Percentiles rank a stretch among this genome's conserved stretches.
These are phyloP conservation scores for Orbicella faveolata DNA, from an alignment of 64 coral and sea anemone species.

Conservation along the genomic window DNA sequence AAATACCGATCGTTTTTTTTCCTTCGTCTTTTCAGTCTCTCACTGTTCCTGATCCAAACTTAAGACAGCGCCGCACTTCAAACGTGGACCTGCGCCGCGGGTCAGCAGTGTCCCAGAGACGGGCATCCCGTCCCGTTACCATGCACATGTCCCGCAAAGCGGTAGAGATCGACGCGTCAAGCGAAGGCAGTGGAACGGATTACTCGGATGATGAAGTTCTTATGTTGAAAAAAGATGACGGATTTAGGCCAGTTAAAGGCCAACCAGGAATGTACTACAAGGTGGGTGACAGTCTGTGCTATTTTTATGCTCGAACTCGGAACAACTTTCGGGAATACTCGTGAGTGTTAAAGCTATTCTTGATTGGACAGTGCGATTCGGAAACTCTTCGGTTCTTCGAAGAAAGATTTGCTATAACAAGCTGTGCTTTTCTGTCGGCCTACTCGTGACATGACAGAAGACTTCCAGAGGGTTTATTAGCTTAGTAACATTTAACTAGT, in stretches of 20 bases:
- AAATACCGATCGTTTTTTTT: neutral
- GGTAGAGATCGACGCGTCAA: slow-evolving; percentile 70
- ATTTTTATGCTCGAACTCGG: neutral
- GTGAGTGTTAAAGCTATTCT: no score
- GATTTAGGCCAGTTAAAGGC: slow-evolving; percentile 94
- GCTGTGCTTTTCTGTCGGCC: no score
- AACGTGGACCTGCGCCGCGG: slow-evolving; percentile 52
- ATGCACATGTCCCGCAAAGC: slow-evolving; percentile 91
- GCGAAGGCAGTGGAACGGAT: slow-evolving; percentile 92
- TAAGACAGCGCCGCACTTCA: slow-evolving; percentile 66
- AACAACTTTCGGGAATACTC: no score
- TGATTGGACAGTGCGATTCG: no score
- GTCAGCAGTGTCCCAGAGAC: slow-evolving; percentile 54
- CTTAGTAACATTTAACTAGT: no score
- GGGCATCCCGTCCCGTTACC: slow-evolving; percentile 65
- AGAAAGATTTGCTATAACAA: no score
- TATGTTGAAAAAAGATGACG: slow-evolving; percentile 83
- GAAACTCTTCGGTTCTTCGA: no score
- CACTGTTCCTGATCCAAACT: slow-evolving; percentile 60
- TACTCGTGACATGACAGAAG: no score
- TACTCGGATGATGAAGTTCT: slow-evolving; percentile 94
- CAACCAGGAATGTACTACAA: slow-evolving; percentile 99
- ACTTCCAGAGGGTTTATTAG: no score
- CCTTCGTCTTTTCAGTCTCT: slow-evolving; percentile 55
- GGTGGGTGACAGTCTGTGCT: slow-evolving; percentile 17